These are phyloP conservation scores for Gryllus bimaculatus DNA, from an alignment of 1,140 invertebrate species.

Conservation along the genomic window DNA sequence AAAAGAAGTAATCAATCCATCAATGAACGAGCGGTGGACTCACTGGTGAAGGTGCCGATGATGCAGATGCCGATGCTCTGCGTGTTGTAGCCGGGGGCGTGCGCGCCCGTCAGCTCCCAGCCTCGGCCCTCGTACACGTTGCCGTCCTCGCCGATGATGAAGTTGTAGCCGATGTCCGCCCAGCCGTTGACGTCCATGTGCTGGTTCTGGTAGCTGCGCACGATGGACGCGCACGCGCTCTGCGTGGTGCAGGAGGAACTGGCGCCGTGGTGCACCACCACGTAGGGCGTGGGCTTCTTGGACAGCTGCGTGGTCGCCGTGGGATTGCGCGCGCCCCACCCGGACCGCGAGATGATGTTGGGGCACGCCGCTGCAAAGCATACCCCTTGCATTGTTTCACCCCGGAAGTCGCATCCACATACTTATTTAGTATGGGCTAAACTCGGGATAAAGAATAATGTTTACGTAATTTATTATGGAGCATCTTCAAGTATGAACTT, in stretches of 20 bases:
- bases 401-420: too few relatives aligned
- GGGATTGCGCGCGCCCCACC: slow-evolving; percentile 53
- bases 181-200: slow-evolving; percentile 49
- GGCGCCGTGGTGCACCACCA: slow-evolving; percentile 31
- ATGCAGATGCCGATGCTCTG: slow-evolving; percentile 63
- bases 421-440: too few relatives aligned
- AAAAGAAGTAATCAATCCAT: too few relatives aligned
- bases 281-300: background rate
- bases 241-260: slow-evolving; percentile 30
- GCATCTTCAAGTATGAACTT: too few relatives aligned
- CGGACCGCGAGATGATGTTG: slow-evolving; percentile 27
- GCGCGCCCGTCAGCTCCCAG: slow-evolving; percentile 60
- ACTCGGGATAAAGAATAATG: too few relatives aligned
- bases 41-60: slow-evolving; percentile 43
- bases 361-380: background rate
- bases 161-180: slow-evolving; percentile 62
- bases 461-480: too few relatives aligned
- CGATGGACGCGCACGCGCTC: slow-evolving; percentile 31
- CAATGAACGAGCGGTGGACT: slow-evolving; percentile 15
- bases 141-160: slow-evolving; percentile 46
- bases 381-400: too few relatives aligned
- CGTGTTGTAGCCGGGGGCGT: slow-evolving; percentile 57
- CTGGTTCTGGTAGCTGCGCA: slow-evolving; percentile 41
- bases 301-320: background rate
- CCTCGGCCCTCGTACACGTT: slow-evolving; percentile 47